Percentiles rank a stretch among this genome's conserved stretches.
phyloP scores from a whole-genome alignment of 2,797 vertebrate genomes.

The Phataginus tricuspis region DNA sequence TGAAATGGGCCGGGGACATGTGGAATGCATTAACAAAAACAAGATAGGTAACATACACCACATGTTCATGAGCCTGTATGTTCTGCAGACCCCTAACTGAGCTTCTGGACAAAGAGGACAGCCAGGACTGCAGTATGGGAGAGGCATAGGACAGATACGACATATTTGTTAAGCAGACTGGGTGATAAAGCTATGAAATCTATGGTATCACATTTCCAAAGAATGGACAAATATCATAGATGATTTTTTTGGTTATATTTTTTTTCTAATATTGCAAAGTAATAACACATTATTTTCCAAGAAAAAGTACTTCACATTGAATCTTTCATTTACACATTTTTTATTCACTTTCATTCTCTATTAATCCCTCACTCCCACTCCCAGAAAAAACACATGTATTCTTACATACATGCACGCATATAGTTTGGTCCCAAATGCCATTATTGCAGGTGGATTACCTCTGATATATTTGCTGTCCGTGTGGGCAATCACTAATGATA shows the following conservation, averaged over 20 bases:
- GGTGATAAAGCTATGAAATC: neutral
- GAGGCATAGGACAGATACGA: neutral
- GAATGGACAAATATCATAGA: neutral
- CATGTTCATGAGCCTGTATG: constrained; percentile 79
- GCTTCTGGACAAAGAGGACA: constrained; percentile 78
- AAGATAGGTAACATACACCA: constrained; percentile 86
- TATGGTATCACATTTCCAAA: neutral
- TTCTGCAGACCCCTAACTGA: constrained; percentile 81
- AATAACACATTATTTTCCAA: neutral
- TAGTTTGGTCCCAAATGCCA: neutral
- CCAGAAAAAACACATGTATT: neutral
- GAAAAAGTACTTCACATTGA: neutral
- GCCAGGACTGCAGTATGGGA: constrained; percentile 78
- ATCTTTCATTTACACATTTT: neutral
- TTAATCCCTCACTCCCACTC: neutral
- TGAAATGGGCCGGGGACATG: constrained; percentile 82
- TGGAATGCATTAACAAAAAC: constrained; percentile 84
- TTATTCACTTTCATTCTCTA: neutral
- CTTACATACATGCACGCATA: rapidly evolving
- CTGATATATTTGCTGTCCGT: neutral
- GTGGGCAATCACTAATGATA: neutral
- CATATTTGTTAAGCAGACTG: neutral
- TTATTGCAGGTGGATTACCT: neutral
- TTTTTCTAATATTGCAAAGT: neutral
- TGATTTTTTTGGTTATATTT: neutral